Conservation (phyloP, 2,888 invertebrate genomes). For the Piscicola geometra region DNA sequence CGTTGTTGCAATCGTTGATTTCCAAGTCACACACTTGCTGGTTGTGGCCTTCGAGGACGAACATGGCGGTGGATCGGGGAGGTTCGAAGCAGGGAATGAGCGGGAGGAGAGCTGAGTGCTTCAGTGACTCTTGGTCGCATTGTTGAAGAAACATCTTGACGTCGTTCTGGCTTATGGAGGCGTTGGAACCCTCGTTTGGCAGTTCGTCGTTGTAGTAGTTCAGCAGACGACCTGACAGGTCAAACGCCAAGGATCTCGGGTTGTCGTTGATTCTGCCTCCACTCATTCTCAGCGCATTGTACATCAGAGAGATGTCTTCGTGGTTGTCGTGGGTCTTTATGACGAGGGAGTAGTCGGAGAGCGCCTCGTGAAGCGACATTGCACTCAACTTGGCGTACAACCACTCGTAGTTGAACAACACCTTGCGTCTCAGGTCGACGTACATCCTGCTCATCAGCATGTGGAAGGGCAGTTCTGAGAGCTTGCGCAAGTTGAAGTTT, state of each 20-base stretch:
- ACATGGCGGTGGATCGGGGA: conserved; percentile 41
- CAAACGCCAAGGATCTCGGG: conserved; percentile 67
- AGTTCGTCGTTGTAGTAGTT: conserved; percentile 73
- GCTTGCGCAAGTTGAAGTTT: conserved; percentile 49
- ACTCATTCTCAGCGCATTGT: conserved; percentile 42
- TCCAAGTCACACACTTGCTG: conserved; percentile 42
- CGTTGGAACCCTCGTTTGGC: background rate
- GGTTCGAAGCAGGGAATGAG: conserved; percentile 45
- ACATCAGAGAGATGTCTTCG: conserved; percentile 39
- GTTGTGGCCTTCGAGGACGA: conserved; percentile 45
- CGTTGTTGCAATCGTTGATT: conserved; percentile 42
- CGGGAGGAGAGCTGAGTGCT: conserved; percentile 58
- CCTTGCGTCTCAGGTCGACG: conserved; percentile 82
- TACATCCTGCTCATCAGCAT: conserved; percentile 58
- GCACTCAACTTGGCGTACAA: conserved; percentile 86
- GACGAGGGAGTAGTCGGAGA: conserved; percentile 70
- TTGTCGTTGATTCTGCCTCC: conserved; percentile 44
- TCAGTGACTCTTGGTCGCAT: conserved; percentile 78
- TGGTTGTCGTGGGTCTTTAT: conserved; percentile 26
- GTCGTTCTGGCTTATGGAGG: conserved; percentile 57
- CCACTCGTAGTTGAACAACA: conserved; percentile 94
- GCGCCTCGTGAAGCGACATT: conserved; percentile 86
- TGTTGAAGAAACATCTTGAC: conserved; percentile 78
- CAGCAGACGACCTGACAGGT: conserved; percentile 79
- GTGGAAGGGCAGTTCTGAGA: conserved; percentile 50